Conservation (phyloP, 2,113 vertebrate species). For the Salvelinus fontinalis region DNA sequence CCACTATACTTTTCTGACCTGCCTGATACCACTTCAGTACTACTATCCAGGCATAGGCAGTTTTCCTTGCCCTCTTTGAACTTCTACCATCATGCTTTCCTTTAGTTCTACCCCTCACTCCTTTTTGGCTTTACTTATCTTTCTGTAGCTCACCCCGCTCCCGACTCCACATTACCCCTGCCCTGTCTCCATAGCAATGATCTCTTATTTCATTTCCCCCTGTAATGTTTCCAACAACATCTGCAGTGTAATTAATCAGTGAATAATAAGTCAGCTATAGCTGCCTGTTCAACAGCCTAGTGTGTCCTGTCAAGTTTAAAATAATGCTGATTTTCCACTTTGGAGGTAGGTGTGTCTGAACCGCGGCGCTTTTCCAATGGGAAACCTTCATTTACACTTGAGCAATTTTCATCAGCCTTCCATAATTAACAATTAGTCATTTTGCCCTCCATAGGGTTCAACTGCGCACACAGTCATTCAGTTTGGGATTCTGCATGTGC, state of each 20-base stretch:
- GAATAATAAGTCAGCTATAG: slow-evolving; percentile 37
- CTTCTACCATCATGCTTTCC: neutral
- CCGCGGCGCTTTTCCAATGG: slow-evolving; percentile 43
- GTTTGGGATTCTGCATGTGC: slow-evolving; percentile 37
- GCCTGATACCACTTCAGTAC: no score
- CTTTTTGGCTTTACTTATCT: neutral
- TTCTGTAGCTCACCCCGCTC: neutral
- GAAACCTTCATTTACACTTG: slow-evolving; percentile 66
- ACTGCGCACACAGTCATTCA: slow-evolving; percentile 27
- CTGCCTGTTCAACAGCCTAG: slow-evolving; percentile 27
- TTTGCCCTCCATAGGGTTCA: slow-evolving; percentile 45
- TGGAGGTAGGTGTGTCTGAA: slow-evolving; percentile 47
- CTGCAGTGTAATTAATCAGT: slow-evolving; percentile 46
- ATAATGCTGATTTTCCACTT: slow-evolving; percentile 53
- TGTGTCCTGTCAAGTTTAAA: slow-evolving; percentile 50
- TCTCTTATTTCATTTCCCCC: neutral
- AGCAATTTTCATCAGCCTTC: slow-evolving; percentile 57
- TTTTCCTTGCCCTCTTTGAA: neutral
- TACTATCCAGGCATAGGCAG: no score
- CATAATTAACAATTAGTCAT: slow-evolving; percentile 65
- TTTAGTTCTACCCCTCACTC: neutral
- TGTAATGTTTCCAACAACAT: slow-evolving; percentile 28
- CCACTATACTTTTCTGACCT: no score
- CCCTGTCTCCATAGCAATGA: no score
- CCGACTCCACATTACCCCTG: no score